phyloP scores from a whole-genome alignment of 1,140 invertebrate genomes.

The Trialeurodes vaporariorum region DNA sequence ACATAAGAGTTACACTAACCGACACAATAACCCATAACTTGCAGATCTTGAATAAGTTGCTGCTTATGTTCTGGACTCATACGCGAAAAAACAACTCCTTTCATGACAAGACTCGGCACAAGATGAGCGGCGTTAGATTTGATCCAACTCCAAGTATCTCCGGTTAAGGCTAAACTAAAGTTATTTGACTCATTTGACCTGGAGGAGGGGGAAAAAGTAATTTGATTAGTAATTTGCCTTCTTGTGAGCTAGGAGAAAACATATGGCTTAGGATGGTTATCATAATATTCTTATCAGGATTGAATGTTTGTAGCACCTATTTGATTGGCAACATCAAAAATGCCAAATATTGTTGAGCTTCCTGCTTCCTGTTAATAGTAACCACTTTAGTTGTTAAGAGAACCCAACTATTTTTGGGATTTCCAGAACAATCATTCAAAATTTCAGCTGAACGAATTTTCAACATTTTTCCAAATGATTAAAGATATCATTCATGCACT shows the following conservation, averaged over 20 bases:
- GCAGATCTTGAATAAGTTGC: constrained; percentile 72
- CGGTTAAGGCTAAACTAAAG: constrained; percentile 46
- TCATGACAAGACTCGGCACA: constrained; percentile 51
- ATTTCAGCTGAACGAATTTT: neutral
- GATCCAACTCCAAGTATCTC: constrained; percentile 56
- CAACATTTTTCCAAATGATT: neutral
- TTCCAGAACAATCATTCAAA: neutral
- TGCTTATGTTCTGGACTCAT: constrained; percentile 96
- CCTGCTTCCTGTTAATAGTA: too few relatives aligned
- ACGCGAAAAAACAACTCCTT: constrained; percentile 80
- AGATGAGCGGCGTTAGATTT: constrained; percentile 54
- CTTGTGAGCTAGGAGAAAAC: too few relatives aligned
- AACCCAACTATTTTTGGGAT: too few relatives aligned
- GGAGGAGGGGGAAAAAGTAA: too few relatives aligned
- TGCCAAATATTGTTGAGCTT: too few relatives aligned
- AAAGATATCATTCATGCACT: too few relatives aligned
- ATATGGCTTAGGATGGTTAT: too few relatives aligned
- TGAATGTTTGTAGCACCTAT: too few relatives aligned
- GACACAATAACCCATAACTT: constrained; percentile 68
- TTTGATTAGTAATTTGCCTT: too few relatives aligned
- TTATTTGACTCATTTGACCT: constrained; percentile 12
- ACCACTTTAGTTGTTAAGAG: too few relatives aligned
- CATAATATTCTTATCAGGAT: too few relatives aligned
- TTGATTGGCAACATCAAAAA: too few relatives aligned
- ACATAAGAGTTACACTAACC: constrained; percentile 42